These are phyloP conservation scores for Pammene aurita DNA, from an alignment of 2,888 invertebrate genomes.

Conservation along the genomic window DNA sequence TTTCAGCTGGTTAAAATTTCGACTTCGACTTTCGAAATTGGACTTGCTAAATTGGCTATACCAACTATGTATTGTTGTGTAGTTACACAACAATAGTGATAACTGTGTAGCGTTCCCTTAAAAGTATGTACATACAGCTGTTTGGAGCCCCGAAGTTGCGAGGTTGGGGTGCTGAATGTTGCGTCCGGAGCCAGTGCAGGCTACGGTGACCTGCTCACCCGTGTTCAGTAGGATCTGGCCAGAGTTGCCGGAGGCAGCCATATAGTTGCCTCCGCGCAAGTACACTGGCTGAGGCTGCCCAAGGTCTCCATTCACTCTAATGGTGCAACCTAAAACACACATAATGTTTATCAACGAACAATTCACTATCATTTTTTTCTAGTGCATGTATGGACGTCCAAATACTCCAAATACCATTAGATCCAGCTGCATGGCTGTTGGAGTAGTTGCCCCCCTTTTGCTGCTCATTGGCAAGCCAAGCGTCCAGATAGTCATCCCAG, in stretches of 20 bases:
- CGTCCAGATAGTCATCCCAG: slow-evolving; percentile 76
- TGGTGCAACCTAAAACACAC: slow-evolving; percentile 61
- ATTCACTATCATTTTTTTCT: not conserved
- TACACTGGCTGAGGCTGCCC: slow-evolving; percentile 84
- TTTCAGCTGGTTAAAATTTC: too few relatives aligned
- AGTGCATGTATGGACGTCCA: not conserved
- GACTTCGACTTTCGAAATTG: too few relatives aligned
- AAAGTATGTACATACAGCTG: slow-evolving; percentile 56
- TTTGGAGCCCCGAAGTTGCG: slow-evolving; percentile 49
- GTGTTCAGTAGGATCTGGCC: slow-evolving; percentile 60
- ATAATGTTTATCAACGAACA: not conserved
- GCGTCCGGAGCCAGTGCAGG: slow-evolving; percentile 65
- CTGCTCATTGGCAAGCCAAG: slow-evolving; percentile 67
- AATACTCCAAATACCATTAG: slow-evolving; percentile 58
- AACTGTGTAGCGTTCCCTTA: too few relatives aligned
- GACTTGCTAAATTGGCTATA: too few relatives aligned
- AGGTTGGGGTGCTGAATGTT: slow-evolving; percentile 64
- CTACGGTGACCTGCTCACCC: slow-evolving; percentile 64
- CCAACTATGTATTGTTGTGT: too few relatives aligned
- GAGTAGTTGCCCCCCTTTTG: slow-evolving; percentile 53
- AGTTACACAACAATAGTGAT: too few relatives aligned
- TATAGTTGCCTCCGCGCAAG: slow-evolving; percentile 67
- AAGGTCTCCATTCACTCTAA: slow-evolving; percentile 77
- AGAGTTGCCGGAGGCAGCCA: slow-evolving; percentile 62
- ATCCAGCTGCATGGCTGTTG: slow-evolving; percentile 45